Evolutionary conservation across 2,113 vertebrate genomes (phyloP), one percentile per base, ranked within the genome.

Genomic region (Osmerus mordax): DNA sequence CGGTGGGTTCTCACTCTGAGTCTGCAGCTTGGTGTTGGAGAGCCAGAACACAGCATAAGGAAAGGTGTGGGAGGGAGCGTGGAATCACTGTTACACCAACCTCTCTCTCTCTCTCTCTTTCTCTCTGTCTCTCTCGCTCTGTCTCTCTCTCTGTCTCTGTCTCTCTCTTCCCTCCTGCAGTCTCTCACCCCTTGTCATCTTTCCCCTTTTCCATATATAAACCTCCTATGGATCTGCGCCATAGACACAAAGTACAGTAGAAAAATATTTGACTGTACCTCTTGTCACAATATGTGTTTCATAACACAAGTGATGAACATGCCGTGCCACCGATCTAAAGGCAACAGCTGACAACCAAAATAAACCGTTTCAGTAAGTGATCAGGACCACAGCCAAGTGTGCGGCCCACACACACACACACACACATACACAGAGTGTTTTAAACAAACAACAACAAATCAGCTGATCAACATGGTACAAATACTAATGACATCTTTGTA

Each of bases 51-150:
- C 85, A 90, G 90, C 80, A 67, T 72, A 77, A 85, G 82, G 77
- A 79, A 92, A 89, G 83, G 87, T 91, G 92, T 91, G 90, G 91
- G 92, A 89, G 91, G 90, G 76, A 87, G 86, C 13, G 56, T 82
- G 82, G 81, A 87, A 87, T 87, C 83, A 78, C 81, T 89, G 70
- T 73, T 63, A 63, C 70, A 69, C 69, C 69, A n/a, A n/a, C n/a
- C 77, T 69, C 53, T 51, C 54, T 68, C 32, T 54, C 47, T 69
- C 52, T 67, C 52, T 73, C 29, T 21, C 51, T 67, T 16, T 51
- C 61, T 25, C 41, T 58, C 66, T 73, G 4, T 36, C 32, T 65
- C 51, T 47, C 74, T 32, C 23, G 69, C 53, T 73, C 7, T 55
- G 7, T 47, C 41, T 76, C 60, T 66, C 29, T 56, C 59, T 55